Conservation (phyloP, 2,797 vertebrate genomes). For the Philypnodon macrostomus region DNA sequence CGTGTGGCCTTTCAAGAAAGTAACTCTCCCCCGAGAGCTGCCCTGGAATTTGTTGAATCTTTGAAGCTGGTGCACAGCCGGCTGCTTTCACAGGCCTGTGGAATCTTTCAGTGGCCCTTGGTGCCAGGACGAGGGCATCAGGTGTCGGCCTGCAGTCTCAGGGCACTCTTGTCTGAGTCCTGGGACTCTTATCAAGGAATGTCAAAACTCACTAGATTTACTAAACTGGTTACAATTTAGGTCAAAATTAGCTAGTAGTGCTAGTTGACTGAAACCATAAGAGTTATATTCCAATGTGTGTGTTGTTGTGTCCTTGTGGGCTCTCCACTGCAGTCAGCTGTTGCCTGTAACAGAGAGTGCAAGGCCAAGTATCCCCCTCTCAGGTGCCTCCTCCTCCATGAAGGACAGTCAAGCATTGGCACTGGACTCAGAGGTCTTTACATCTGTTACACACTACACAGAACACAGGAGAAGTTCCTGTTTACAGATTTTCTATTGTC, state of each 20-base stretch:
- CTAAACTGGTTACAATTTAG: neutral
- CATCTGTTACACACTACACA: neutral
- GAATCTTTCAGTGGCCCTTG: slow-evolving; percentile 72
- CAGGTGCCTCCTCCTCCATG: slow-evolving; percentile 56
- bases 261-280: neutral
- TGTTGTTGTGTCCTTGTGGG: slow-evolving; percentile 48
- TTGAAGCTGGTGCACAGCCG: slow-evolving; percentile 68
- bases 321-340: slow-evolving; percentile 56
- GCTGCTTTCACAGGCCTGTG: slow-evolving; percentile 72
- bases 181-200: slow-evolving; percentile 53
- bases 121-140: slow-evolving; percentile 74
- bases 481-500: slow-evolving; percentile 39
- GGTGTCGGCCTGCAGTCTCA: slow-evolving; percentile 51
- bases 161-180: slow-evolving; percentile 33
- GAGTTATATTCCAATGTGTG: neutral
- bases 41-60: slow-evolving; percentile 75
- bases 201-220: slow-evolving; percentile 24
- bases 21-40: slow-evolving; percentile 67
- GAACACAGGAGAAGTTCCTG: slow-evolving; percentile 42
- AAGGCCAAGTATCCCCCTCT: slow-evolving; percentile 57
- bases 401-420: slow-evolving; percentile 33
- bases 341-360: slow-evolving; percentile 28
- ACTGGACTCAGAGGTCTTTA: neutral
- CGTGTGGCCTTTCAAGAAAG: slow-evolving; percentile 60
- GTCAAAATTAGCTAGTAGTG: neutral